phyloP scores from a whole-genome alignment of 2,113 vertebrate genomes.

The Mastomys natalensis region DNA sequence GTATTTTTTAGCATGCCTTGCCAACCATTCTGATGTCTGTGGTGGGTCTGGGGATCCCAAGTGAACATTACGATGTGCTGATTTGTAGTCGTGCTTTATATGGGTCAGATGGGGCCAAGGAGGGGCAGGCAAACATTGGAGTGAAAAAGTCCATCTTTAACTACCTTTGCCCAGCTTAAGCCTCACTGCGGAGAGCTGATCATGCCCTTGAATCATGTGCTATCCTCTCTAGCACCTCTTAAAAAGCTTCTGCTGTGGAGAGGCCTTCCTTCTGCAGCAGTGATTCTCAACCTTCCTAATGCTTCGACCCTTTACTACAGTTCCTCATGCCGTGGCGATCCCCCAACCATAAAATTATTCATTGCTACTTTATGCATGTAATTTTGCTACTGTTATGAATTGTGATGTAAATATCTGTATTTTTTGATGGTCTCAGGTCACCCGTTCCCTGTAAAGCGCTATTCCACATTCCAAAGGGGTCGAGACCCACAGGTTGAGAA shows the following conservation, averaged over 20 bases:
- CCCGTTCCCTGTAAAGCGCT: neutral
- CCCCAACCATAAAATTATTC: neutral
- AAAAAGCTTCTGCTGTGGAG: neutral
- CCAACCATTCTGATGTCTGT: neutral
- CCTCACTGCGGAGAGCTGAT: no score
- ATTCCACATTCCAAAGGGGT: neutral
- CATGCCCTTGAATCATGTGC: neutral
- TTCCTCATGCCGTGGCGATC: neutral
- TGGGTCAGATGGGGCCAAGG: no score
- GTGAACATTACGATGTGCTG: neutral
- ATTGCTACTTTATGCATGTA: neutral
- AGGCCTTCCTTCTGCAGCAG: neutral
- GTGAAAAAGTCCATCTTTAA: neutral
- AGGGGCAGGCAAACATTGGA: neutral
- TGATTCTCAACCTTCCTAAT: no score
- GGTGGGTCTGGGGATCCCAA: neutral
- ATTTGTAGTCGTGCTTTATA: neutral
- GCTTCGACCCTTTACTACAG: neutral
- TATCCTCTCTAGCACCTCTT: neutral
- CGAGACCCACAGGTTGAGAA: neutral
- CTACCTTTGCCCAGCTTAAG: neutral
- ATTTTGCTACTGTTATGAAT: neutral
- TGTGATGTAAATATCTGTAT: neutral
- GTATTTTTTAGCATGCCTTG: neutral
- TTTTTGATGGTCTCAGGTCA: neutral